Base-by-base conservation (phyloP, 2,797 vertebrate species). In the Tokudaia tokunoshimensis region DNA sequence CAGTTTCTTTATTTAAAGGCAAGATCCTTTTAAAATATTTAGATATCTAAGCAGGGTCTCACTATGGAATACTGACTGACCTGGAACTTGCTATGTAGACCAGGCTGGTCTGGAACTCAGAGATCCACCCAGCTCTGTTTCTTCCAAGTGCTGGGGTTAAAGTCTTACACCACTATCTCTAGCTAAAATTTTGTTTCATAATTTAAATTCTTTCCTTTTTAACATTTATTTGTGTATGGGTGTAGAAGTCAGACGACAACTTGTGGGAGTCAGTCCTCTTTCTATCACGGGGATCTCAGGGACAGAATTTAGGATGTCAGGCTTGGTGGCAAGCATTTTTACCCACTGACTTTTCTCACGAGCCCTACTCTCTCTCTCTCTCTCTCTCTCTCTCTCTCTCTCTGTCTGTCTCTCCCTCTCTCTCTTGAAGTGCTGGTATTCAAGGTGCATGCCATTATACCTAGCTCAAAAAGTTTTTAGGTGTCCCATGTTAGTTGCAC, bases 21-120 rank as follows among this genome's bases (percentile, higher is more conserved):
- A 72, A 92, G 31, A 85, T 41, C 24, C 34, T 92, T 92, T n/a
- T 34, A 84, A 44, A 47, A 50, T 34, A 13, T 47, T 84, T 34
- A 72, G 70, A 4, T 37, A 72, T 37, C 31, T 50, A 67, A 37
- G 57, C 44, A 65, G 59, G 15, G 3, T 44, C 61, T 47, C 10
- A 47, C 65, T 70, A 31, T 50, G 1, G 12, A 65, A 10, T 29
- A 22, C 29, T 85, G 83, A 44, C 12, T 85, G 31, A 31, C 29
- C 31, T 52, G 17, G 26, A 70, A 52, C 63, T 86, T 86, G 63
- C 65, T 52, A 26, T 52, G 47, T 44, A 52, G 63, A 52, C 20
- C 31, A 52, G 84, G 47, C 47, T n/a, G 13, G 65, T 34, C 34
- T 70, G 31, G 47, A 86, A 52, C 63, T 86, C 65, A 52, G 84